Conservation (phyloP, 2,888 invertebrate genomes). For the Campopleginae sp. region DNA sequence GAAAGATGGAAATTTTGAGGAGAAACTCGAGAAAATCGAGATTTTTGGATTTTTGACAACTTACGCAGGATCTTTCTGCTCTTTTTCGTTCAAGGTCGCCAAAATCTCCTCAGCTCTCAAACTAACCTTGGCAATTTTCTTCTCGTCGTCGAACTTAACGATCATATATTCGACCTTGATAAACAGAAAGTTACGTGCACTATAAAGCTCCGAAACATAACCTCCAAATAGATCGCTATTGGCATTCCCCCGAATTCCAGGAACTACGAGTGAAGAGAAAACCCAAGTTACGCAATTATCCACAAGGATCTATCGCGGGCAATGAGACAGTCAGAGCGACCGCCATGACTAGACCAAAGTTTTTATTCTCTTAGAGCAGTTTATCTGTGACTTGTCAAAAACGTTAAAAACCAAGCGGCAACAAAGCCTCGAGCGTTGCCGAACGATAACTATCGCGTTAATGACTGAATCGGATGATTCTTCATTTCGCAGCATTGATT, state of each 20-base stretch:
- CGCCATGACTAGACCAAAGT: conserved; percentile 54
- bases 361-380: not conserved
- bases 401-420: not conserved
- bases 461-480: not conserved
- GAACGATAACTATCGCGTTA: not conserved
- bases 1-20: not conserved
- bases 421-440: not conserved
- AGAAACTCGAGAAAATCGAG: not conserved
- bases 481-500: not conserved
- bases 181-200: conserved; percentile 7
- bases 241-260: not conserved
- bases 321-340: conserved; percentile 5
- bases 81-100: conserved; percentile 92
- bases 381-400: not conserved
- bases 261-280: not conserved
- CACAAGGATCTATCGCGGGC: not conserved
- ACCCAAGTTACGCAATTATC: conserved; percentile 13
- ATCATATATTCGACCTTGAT: conserved; percentile 96
- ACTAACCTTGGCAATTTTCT: conserved; percentile 92
- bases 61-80: conserved; percentile 91
- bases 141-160: conserved; percentile 96
- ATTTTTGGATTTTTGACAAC: conserved; percentile 71
- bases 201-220: not conserved
- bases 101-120: conserved; percentile 94
- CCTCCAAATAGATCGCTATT: not conserved